Evolutionary conservation across 2,888 invertebrate species (phyloP), one percentile per base, ranked within the genome.

Genomic region (Tipula vernalis): DNA sequence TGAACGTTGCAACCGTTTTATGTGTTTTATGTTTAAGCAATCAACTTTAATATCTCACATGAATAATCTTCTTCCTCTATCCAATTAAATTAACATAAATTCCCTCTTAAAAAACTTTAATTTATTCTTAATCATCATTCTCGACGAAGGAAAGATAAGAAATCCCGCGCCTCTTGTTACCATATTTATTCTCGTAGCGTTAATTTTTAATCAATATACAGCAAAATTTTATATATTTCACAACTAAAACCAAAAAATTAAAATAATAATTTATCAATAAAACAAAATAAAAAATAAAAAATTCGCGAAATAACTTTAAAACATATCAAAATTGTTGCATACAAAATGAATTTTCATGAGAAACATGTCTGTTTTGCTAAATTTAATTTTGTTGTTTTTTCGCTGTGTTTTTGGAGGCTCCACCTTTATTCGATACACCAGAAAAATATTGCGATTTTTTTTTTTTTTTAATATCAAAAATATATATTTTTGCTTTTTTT

Each of bases 341-440:
- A 71, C 71, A 71, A 71, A 71, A 71, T 71, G 71, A 71, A 71
- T 71, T 71, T 71, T 71, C 71, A 71, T 71, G 71, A 71, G 71
- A 71, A 71, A 71, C 71, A 71, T 71, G 71, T 71, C 71, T 71
- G 71, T 71, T 71, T 71, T 71, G 71, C 71, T 28, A 71, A 71
- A 71, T 57, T 57, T 57, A 57, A 18, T 71, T 71, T 71, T 71
- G 18, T 71, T 71, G 71, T 10, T 28, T 28, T 71, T 57, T 57
- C 51, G 18, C n/a, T 57, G 28, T 71, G 28, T 71, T 71, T 71
- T 71, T 71, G 12, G 71, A 71, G 71, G 71, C 71, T 71, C 71
- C 71, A 71, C 71, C 71, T 71, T 71, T 71, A 71, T 71, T 71
- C 71, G 71, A 71, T 71, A 18, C 71, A 71, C 71, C 71, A 71